Percentiles rank a stretch among this genome's conserved stretches.
Conservation (phyloP, 2,888 invertebrate genomes). For the Congeria kusceri region DNA sequence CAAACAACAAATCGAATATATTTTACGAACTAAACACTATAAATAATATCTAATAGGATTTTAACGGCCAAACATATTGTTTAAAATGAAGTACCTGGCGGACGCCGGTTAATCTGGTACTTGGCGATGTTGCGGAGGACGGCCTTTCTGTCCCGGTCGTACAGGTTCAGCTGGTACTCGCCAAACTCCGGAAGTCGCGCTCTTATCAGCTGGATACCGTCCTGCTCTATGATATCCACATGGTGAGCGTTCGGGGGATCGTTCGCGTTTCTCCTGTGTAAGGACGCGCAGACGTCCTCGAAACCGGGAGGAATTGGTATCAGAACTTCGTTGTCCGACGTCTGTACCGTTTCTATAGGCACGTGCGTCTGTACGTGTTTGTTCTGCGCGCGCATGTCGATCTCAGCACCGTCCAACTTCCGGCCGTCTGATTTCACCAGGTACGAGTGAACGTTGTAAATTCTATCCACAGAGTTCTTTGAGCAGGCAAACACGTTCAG, state of each 20-base stretch:
- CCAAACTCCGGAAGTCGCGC: conserved; percentile 79
- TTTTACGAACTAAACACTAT: too few species aligned
- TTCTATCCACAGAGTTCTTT: conserved; percentile 69
- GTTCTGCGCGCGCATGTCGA: conserved; percentile 55
- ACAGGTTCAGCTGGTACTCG: conserved; percentile 80
- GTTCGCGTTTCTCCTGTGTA: conserved; percentile 79
- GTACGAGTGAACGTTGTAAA: conserved; percentile 79
- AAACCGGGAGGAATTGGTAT: conserved; percentile 77
- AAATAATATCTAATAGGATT: too few species aligned
- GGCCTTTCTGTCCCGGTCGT: conserved; percentile 69
- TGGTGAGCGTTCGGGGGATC: conserved; percentile 72
- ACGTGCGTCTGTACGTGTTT: conserved; percentile 66
- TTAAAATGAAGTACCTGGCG: conserved; percentile 54
- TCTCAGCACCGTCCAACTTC: conserved; percentile 55
- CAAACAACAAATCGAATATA: too few species aligned
- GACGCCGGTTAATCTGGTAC: conserved; percentile 78
- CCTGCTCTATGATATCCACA: conserved; percentile 71
- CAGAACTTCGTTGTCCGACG: conserved; percentile 77
- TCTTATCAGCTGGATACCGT: conserved; percentile 73
- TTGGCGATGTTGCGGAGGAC: conserved; percentile 75
- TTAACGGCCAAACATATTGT: too few species aligned
- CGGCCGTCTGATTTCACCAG: conserved; percentile 77
- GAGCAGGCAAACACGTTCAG: conserved; percentile 80
- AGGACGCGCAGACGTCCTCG: conserved; percentile 74
- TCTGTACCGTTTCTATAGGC: conserved; percentile 77